Base-by-base conservation (phyloP, 2,113 vertebrate genomes). In the Oreotrochilus melanogaster region DNA sequence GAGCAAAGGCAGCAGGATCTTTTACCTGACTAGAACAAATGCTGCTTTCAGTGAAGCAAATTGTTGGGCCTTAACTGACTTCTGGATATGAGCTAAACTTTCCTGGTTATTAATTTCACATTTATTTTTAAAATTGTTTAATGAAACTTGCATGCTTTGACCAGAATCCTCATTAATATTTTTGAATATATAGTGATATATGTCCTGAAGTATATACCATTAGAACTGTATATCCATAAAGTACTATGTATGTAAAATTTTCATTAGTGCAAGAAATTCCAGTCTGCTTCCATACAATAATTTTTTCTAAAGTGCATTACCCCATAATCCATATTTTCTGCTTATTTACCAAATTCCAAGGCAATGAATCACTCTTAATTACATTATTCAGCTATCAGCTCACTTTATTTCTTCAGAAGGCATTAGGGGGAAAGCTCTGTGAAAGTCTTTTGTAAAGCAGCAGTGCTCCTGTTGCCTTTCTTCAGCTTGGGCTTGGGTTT, bases 311-410 rank as follows among this genome's bases (percentile, higher is more conserved):
- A 81, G 37, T 50, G 58, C 2, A 0, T 70, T 92, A 65, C 31
- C 13, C 6, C 10, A 42, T 21, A 72, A 66, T 48, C 47, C 10
- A 17, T 61, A 54, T 81, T 93, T 90, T 87, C 54, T 30, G 27
- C 66, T 76, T 92, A 79, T 95, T 95, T 92, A 65, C 48, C 39
- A 64, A 78, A 89, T 9, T 81, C 74, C 11, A 78, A 89, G 50
- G 45, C 62, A 87, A 58, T 82, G 70, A 94, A 92, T 92, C 91
- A 51, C 33, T 65, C 19, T 65, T 94, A 89, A 87, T 96, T 96
- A 50, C 58, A 76, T 95, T 95, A 94, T 91, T 92, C 89, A 73
- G 50, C 58, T 69, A 60, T 89, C 61, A 65, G 35, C 43, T 91
- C 81, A 39, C 78, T 87, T 91, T 69, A 78, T 78, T 85, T 33